Base-by-base conservation (phyloP, 2,797 vertebrate species). In the Myripristis jacobus region DNA sequence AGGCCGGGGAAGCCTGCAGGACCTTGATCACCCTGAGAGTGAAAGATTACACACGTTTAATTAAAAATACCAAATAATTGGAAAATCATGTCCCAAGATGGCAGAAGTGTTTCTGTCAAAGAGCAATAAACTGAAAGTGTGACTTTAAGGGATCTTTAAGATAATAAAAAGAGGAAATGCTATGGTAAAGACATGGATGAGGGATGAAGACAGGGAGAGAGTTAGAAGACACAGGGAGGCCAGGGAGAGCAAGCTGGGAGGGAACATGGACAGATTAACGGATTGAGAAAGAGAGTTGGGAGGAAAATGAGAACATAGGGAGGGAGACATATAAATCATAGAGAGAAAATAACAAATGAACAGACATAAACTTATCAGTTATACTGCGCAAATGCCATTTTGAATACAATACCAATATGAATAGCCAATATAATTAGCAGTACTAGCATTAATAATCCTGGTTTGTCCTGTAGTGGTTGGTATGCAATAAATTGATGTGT, bases 21-120 rank as follows among this genome's bases (percentile, higher is more conserved):
- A 21, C 97, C 97, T 81, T 69, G 80, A 69, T 96, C 96, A 57
- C 97, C 97, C 97, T 98, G 67, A 36, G 80, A 57, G 10, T 55
- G 1, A 63, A 15, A 63, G 1, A 22, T 2, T 21, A 41, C 2
- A 43, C 0, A 0, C 9, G 10, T 1, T 1, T 3, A 4, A 55
- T 34, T 44, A 8, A 57, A 52, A 61, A 51, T n/a, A n/a, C n/a
- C n/a, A n/a, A n/a, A n/a, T 52, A 9, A 36, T 34, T 11, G 47
- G 7, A 9, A 10, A 10, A 10, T 43, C 41, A 3, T 43, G 0
- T 16, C 13, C 3, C 15, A 41, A 11, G 16, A 12, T 43, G 15
- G 13, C 4, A 43, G 6, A 16, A 16, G 2, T 38, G 36, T 38
- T 38, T 38, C 36, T 16, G 41, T 43, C 5, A 43, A 15, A 43